Evolutionary conservation across 2,888 invertebrate species (phyloP).

Genomic region (Athalia rosae): DNA sequence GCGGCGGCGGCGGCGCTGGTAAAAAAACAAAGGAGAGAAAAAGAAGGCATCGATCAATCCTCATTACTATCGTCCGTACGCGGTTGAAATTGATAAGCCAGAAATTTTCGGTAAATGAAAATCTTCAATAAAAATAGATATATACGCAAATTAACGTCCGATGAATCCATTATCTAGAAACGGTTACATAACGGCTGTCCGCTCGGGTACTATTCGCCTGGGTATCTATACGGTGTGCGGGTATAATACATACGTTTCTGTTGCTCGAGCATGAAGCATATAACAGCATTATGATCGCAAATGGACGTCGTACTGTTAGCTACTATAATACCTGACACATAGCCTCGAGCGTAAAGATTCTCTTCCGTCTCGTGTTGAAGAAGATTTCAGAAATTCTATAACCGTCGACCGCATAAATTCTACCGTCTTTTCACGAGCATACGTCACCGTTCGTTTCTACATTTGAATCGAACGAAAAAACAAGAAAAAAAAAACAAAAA

Average conservation of each 20-base stretch:
- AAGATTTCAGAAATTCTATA: slow-evolving; percentile 23
- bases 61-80: neutral
- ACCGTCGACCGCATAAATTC: slow-evolving; percentile 21
- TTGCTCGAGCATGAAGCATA: slow-evolving; percentile 46
- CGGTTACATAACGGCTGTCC: slow-evolving; percentile 46
- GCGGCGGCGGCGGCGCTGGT: neutral
- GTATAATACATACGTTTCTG: neutral
- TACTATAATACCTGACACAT: slow-evolving; percentile 43
- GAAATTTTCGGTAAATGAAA: neutral
- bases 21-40: neutral
- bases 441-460: too few relatives aligned
- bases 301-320: slow-evolving; percentile 45
- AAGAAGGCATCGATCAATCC: slow-evolving; percentile 2
- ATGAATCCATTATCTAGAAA: slow-evolving; percentile 31
- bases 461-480: too few relatives aligned
- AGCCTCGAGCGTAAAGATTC: slow-evolving; percentile 44
- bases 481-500: too few relatives aligned
- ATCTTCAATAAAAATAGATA: neutral
- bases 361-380: neutral
- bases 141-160: neutral
- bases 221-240: neutral
- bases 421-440: too few relatives aligned
- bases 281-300: slow-evolving; percentile 47
- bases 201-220: slow-evolving; percentile 37
- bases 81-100: neutral